Conservation (phyloP, 1,140 invertebrate species). For the Papilio polyxenes region DNA sequence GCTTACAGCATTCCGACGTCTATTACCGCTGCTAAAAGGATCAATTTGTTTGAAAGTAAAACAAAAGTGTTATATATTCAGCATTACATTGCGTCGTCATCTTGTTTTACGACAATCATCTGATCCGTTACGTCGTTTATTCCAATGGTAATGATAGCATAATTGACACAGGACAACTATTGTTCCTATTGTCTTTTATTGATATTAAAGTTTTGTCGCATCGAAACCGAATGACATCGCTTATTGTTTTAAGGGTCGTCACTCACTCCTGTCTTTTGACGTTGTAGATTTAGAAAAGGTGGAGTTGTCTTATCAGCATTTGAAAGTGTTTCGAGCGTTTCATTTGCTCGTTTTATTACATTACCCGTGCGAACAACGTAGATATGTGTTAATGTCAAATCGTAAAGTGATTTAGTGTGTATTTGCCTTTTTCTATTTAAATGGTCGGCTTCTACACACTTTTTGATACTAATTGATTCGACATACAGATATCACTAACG, state of each 20-base stretch:
- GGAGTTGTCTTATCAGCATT: conserved; percentile 61
- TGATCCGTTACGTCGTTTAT: conserved; percentile 77
- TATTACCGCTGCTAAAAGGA: background rate
- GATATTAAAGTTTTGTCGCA: conserved; percentile 79
- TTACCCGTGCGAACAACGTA: conserved; percentile 32
- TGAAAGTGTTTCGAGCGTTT: conserved; percentile 39
- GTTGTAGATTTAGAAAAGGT: conserved; percentile 70
- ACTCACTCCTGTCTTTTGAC: conserved; percentile 59
- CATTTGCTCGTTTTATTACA: conserved; percentile 39
- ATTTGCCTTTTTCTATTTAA: conserved; percentile 42
- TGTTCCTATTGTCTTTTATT: conserved; percentile 78
- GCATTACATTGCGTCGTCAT: conserved; percentile 55
- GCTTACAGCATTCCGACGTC: background rate
- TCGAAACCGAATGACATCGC: conserved; percentile 73
- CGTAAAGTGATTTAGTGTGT: conserved; percentile 38
- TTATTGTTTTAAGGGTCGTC: conserved; percentile 71
- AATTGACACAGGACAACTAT: conserved; percentile 80
- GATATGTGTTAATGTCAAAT: conserved; percentile 36
- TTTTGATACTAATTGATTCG: conserved; percentile 37
- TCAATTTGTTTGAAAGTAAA: conserved; percentile 23
- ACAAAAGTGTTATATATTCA: conserved; percentile 15
- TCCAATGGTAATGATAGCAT: conserved; percentile 79
- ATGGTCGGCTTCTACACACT: conserved; percentile 40
- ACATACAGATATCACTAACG: conserved; percentile 37
- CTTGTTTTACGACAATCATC: conserved; percentile 69